phyloP scores from a whole-genome alignment of 2,888 invertebrate genomes.

The Polydrusus pterygomalis region DNA sequence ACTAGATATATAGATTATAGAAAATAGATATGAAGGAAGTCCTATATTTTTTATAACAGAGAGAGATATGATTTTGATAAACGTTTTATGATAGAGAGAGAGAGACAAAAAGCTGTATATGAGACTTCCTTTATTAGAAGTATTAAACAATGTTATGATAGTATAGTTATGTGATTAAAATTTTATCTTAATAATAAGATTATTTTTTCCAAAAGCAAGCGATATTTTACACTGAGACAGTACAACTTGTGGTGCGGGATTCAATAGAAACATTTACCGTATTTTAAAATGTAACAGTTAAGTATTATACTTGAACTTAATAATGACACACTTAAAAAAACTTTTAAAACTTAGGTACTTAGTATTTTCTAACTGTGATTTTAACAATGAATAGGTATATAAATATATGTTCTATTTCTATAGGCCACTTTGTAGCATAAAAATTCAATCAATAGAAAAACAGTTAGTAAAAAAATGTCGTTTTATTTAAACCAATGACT shows the following conservation, averaged over 20 bases:
- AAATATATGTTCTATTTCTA: constrained; percentile 64
- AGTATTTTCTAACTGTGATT: constrained; percentile 70
- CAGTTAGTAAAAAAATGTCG: constrained; percentile 20
- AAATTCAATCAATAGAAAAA: constrained; percentile 28
- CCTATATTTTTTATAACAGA: constrained; percentile 19
- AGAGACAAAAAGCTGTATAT: neutral
- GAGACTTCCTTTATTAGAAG: constrained; percentile 8
- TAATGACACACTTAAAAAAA: constrained; percentile 18
- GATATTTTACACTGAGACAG: too few species aligned
- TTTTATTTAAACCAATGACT: neutral
- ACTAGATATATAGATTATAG: constrained; percentile 1
- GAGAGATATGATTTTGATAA: constrained; percentile 25
- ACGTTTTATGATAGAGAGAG: constrained; percentile 1
- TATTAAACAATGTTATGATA: neutral
- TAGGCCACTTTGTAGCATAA: constrained; percentile 58
- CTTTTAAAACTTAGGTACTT: constrained; percentile 47
- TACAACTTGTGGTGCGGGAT: constrained; percentile 33
- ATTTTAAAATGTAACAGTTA: neutral
- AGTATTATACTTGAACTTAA: neutral
- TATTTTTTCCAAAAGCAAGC: too few species aligned
- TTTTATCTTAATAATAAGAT: too few species aligned
- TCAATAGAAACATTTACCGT: neutral
- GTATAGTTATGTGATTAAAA: too few species aligned
- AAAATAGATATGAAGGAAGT: constrained; percentile 5
- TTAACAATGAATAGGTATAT: constrained; percentile 61